These are phyloP conservation scores for Tromatobia lineatoria DNA, from an alignment of 2,888 invertebrate genomes.

Conservation along the genomic window DNA sequence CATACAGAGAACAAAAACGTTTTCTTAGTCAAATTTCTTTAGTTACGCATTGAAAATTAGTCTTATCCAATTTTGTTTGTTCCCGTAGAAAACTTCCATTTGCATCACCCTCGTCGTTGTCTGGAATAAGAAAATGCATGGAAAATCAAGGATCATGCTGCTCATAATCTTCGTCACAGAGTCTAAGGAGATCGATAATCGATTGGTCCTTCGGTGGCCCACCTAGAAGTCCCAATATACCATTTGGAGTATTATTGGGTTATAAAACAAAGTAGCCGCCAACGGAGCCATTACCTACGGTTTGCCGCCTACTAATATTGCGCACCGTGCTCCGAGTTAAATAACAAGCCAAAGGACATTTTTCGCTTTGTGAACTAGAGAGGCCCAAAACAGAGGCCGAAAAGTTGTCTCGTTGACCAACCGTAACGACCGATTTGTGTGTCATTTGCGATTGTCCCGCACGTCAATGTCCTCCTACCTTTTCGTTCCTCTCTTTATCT, in stretches of 20 bases:
- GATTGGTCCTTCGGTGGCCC: constrained; percentile 48
- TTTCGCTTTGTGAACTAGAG: constrained; percentile 37
- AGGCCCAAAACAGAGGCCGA: constrained; percentile 1
- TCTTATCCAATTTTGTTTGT: too few species aligned
- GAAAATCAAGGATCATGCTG: not conserved
- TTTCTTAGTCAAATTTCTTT: too few species aligned
- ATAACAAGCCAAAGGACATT: constrained; percentile 46
- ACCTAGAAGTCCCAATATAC: constrained; percentile 56
- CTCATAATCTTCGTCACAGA: not conserved
- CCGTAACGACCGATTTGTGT: constrained; percentile 64
- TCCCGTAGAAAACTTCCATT: too few species aligned
- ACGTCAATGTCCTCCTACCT: constrained; percentile 15
- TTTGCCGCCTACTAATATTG: constrained; percentile 73
- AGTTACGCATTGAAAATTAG: too few species aligned
- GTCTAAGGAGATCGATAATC: constrained; percentile 46
- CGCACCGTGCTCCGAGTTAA: constrained; percentile 57
- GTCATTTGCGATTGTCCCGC: constrained; percentile 64
- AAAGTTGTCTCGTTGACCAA: constrained; percentile 66
- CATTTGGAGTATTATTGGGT: constrained; percentile 37
- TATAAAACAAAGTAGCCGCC: constrained; percentile 69
- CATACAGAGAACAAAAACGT: too few species aligned
- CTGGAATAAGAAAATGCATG: too few species aligned
- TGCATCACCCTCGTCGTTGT: too few species aligned
- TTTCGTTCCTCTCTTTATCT: constrained; percentile 14
- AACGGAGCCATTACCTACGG: constrained; percentile 65